phyloP scores from a whole-genome alignment of 2,888 invertebrate genomes.

The Aspidiotus destructor region DNA sequence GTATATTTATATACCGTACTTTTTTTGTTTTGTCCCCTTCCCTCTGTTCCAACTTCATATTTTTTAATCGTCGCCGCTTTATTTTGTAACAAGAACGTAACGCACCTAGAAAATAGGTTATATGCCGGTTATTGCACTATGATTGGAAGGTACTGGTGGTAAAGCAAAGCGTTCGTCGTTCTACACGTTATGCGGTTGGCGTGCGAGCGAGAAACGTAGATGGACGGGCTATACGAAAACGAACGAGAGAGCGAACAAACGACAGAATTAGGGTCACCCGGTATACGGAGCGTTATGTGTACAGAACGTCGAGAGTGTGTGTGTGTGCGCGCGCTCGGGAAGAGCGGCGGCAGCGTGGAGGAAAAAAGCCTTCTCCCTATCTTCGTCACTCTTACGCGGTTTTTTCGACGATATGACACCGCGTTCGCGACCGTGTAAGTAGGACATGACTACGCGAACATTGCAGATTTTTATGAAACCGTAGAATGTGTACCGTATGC shows the following conservation, averaged over 20 bases:
- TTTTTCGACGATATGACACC: neutral
- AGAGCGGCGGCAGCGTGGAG: slow-evolving; percentile 9
- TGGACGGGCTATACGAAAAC: too few relatives aligned
- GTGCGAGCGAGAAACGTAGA: slow-evolving; percentile 17
- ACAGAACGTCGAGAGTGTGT: slow-evolving; percentile 6
- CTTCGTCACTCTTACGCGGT: neutral
- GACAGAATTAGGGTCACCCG: slow-evolving; percentile 27
- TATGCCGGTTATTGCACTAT: slow-evolving; percentile 29
- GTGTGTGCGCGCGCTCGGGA: neutral
- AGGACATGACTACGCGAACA: slow-evolving; percentile 23
- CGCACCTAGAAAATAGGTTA: slow-evolving; percentile 28
- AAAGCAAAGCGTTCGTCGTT: neutral
- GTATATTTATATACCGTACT: neutral
- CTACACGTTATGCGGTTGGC: neutral
- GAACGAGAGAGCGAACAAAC: neutral
- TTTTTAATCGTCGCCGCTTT: slow-evolving; percentile 18
- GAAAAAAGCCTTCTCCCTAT: slow-evolving; percentile 20
- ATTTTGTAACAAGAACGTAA: slow-evolving; percentile 29
- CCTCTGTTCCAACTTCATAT: neutral
- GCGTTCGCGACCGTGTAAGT: slow-evolving; percentile 15
- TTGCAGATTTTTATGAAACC: slow-evolving; percentile 28
- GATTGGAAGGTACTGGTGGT: slow-evolving; percentile 24
- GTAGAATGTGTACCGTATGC: slow-evolving; percentile 1
- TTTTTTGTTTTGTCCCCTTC: neutral
- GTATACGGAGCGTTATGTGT: slow-evolving; percentile 13